Percentiles rank a stretch among this genome's conserved stretches.
Evolutionary conservation across 2,797 vertebrate genomes (phyloP).

Genomic region (Cirrhinus mrigala): DNA sequence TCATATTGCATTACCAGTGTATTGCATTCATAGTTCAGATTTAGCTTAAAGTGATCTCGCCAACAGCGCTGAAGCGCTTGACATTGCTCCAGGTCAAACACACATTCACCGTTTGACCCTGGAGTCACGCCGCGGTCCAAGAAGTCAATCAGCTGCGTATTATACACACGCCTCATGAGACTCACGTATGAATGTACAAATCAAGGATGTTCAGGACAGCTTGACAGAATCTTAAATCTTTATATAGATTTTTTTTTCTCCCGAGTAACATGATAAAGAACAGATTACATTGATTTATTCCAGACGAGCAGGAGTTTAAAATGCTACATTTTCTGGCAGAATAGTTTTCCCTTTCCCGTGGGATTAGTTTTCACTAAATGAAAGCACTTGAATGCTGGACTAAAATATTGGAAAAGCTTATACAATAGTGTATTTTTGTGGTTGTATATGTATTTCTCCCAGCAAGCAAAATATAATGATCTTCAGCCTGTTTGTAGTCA

Average conservation of each 20-base stretch:
- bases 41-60: not conserved
- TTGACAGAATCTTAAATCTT: slow-evolving; percentile 21
- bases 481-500: slow-evolving; percentile 25
- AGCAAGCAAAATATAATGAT: slow-evolving; percentile 27
- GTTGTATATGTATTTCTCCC: slow-evolving; percentile 45
- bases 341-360: not conserved
- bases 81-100: slow-evolving; percentile 28
- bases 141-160: slow-evolving; percentile 21
- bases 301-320: slow-evolving; percentile 4
- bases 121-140: not conserved
- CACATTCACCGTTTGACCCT: slow-evolving; percentile 1
- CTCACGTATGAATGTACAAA: not conserved
- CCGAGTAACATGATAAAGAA: slow-evolving; percentile 35
- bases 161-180: slow-evolving; percentile 13
- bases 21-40: not conserved
- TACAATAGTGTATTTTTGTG: slow-evolving; percentile 39
- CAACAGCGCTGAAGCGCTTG: not conserved
- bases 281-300: slow-evolving; percentile 42
- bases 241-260: slow-evolving; percentile 28
- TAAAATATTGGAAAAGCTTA: slow-evolving; percentile 35
- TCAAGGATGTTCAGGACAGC: not conserved
- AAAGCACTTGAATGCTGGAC: slow-evolving; percentile 24
- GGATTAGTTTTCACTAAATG: slow-evolving; percentile 26
- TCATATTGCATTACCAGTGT: not conserved
- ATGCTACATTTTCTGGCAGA: slow-evolving; percentile 14